A percentile compares a stretch with the other conserved stretches of the same genome.
These are phyloP conservation scores for Enteromius anoplus DNA, from an alignment of 2,797 vertebrate genomes.

Conservation along the genomic window DNA sequence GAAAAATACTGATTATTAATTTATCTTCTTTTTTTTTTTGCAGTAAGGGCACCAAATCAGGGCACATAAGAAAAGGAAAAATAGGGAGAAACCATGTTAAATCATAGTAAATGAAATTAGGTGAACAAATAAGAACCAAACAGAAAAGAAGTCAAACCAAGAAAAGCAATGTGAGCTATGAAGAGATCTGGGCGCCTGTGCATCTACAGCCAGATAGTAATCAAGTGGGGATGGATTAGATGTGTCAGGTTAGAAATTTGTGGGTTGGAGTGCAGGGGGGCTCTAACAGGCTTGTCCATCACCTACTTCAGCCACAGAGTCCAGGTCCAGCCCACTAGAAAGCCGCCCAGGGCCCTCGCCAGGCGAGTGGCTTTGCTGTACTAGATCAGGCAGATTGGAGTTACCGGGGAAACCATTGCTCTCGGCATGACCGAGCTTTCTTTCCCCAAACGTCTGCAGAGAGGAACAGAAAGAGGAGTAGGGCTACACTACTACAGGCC, in stretches of 20 bases:
- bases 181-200: constrained; percentile 17
- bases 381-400: constrained; percentile 94
- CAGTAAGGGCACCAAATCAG: background rate
- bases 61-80: background rate
- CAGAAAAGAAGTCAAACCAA: constrained; percentile 6
- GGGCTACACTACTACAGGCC: constrained; percentile 64
- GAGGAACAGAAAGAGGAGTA: constrained; percentile 72
- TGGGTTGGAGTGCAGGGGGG: constrained; percentile 38
- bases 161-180: background rate
- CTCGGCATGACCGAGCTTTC: constrained; percentile 87
- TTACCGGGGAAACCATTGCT: constrained; percentile 93
- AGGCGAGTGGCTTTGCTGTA: constrained; percentile 94
- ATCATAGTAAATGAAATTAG: background rate
- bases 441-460: constrained; percentile 88
- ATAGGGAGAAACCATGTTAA: constrained; percentile 7
- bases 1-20: background rate
- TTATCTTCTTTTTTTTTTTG: background rate
- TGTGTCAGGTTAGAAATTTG: constrained; percentile 42
- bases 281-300: constrained; percentile 60
- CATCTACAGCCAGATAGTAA: constrained; percentile 45
- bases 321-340: constrained; percentile 83
- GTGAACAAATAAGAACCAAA: constrained; percentile 27
- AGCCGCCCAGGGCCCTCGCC: constrained; percentile 84
- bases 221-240: constrained; percentile 48
- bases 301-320: constrained; percentile 87